Evolutionary conservation across 2,113 vertebrate species (phyloP).

Genomic region (Nematolebias whitei): DNA sequence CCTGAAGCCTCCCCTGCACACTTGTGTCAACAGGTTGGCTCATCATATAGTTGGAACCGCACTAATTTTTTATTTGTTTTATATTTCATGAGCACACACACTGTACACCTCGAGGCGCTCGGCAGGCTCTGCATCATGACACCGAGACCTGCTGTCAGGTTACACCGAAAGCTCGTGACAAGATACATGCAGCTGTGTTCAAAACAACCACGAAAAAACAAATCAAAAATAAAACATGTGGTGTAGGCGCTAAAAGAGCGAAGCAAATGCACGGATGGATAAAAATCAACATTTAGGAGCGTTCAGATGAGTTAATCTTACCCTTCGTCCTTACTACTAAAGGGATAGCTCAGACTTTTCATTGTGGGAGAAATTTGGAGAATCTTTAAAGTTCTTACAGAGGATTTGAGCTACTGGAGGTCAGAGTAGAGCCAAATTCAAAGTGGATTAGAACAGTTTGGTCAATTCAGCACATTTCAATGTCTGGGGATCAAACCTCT

Average conservation of each 20-base stretch:
- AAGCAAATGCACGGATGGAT: neutral
- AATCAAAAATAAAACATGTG: neutral
- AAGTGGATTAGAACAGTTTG: no score
- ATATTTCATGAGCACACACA: constrained; percentile 65
- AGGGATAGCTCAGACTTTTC: no score
- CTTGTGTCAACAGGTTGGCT: constrained; percentile 46
- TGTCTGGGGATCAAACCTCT: no score
- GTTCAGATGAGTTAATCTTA: no score
- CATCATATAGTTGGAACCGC: constrained; percentile 50
- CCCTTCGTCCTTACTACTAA: no score
- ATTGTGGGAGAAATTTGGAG: no score
- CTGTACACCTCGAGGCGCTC: constrained; percentile 29
- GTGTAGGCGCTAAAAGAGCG: neutral
- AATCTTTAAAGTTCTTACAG: no score
- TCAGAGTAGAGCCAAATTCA: no score
- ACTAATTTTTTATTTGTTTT: constrained; percentile 62
- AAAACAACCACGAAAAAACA: neutral
- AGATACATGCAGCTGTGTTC: constrained; percentile 12
- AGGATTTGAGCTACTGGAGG: no score
- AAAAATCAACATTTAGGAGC: neutral
- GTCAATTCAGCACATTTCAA: no score
- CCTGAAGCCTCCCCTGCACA: constrained; percentile 39
- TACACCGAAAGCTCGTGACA: constrained; percentile 18
- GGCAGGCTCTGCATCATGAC: constrained; percentile 30
- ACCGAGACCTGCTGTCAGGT: constrained; percentile 28